Evolutionary conservation across 2,797 vertebrate species (phyloP).

Genomic region (Gymnodraco acuticeps): DNA sequence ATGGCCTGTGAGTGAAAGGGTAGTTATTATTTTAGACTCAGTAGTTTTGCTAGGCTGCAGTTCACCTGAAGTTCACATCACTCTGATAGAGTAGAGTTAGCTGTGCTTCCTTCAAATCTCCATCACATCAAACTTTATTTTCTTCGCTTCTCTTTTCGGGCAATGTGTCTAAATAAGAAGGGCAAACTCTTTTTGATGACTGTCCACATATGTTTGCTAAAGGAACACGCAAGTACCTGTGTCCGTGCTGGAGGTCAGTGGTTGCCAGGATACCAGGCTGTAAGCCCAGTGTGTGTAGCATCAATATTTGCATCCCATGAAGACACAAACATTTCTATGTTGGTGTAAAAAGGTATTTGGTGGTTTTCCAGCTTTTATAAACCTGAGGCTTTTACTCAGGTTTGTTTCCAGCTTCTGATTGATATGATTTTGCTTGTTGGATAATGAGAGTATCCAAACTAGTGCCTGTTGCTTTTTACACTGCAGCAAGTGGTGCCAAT

Average conservation of each 20-base stretch:
- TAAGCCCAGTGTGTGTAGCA: neutral
- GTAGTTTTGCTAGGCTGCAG: neutral
- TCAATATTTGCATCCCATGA: neutral
- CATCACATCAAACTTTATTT: conserved; percentile 8
- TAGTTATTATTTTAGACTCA: conserved; percentile 5
- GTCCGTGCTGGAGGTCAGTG: neutral
- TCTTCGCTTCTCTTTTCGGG: neutral
- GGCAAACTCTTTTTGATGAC: conserved; percentile 13
- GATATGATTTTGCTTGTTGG: neutral
- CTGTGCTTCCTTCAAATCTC: neutral
- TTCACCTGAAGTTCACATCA: neutral
- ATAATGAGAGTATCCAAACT: neutral
- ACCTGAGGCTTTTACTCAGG: neutral
- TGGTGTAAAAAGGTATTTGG: neutral
- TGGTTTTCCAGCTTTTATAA: neutral
- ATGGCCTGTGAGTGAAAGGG: conserved; percentile 2
- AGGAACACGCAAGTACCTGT: neutral
- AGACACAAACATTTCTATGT: neutral
- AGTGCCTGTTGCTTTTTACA: neutral
- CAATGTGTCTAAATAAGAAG: conserved; percentile 6
- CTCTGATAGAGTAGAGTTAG: conserved; percentile 15
- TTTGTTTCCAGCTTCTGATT: neutral
- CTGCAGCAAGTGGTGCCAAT: neutral
- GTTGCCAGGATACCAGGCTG: neutral
- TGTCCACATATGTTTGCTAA: conserved; percentile 6